Evolutionary conservation across 2,113 vertebrate genomes (phyloP).

Genomic region (Hiodon alosoides): DNA sequence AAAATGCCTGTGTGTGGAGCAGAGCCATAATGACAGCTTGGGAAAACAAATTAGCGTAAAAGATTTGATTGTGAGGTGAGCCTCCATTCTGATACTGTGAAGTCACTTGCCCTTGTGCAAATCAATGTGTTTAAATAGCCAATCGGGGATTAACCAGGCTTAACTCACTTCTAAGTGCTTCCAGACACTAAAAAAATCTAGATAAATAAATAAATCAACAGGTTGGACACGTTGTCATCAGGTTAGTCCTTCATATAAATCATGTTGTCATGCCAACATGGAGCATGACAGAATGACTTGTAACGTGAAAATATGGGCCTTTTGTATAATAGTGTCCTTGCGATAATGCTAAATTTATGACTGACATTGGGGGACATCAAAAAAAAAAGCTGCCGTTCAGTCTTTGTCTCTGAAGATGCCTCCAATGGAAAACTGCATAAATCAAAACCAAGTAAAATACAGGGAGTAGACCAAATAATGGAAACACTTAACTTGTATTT

Average conservation of each 20-base stretch:
- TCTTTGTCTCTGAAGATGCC: no score
- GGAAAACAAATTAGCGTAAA: neutral
- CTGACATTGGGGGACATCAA: no score
- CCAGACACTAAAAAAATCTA: neutral
- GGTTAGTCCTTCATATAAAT: slow-evolving; percentile 12
- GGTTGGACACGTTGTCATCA: slow-evolving; percentile 3
- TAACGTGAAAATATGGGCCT: no score
- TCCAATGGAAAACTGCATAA: no score
- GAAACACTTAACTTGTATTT: no score
- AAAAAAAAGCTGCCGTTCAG: no score
- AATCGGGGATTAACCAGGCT: slow-evolving; percentile 10
- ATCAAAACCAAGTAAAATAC: no score
- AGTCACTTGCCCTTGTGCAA: neutral
- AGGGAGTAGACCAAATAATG: no score
- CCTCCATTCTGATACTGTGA: no score
- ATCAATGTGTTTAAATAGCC: slow-evolving; percentile 9
- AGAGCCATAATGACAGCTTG: neutral
- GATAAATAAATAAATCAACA: slow-evolving; percentile 4
- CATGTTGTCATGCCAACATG: slow-evolving; percentile 37
- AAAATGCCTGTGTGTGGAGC: neutral
- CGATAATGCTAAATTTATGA: no score
- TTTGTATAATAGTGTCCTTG: no score
- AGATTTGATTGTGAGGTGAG: neutral
- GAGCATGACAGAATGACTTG: slow-evolving; percentile 54
- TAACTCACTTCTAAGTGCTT: neutral